Evolutionary conservation across 23 tunicate species (phyloP).

Genomic region (Diplosoma virens): DNA sequence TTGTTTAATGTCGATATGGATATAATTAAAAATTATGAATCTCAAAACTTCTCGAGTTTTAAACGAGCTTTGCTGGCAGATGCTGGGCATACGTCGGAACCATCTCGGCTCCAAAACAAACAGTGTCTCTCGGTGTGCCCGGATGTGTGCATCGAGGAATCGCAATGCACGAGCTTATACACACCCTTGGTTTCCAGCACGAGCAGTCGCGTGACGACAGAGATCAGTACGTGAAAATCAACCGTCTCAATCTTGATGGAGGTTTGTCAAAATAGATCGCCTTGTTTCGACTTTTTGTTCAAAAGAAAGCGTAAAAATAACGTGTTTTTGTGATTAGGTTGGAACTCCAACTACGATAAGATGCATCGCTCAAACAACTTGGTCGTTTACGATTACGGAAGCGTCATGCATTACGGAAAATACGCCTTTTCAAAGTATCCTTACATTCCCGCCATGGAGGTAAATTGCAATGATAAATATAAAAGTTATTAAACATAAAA

Average conservation of each 20-base stretch:
- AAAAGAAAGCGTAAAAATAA: no score
- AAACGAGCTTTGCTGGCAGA: no score
- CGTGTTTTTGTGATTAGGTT: no score
- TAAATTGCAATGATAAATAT: no score
- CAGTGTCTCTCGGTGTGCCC: slow-evolving; percentile 85
- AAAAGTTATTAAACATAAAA: no score
- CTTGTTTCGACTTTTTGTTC: no score
- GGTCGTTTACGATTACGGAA: slow-evolving; percentile 96
- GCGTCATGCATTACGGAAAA: slow-evolving; percentile 96
- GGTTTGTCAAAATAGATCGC: no score
- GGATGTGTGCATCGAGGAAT: slow-evolving; percentile 87
- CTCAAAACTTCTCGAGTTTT: no score
- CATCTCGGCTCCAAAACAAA: slow-evolving; percentile 67
- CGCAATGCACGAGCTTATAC: slow-evolving; percentile 93
- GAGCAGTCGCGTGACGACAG: slow-evolving; percentile 99
- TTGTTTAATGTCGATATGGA: no score
- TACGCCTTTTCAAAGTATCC: slow-evolving; percentile 68
- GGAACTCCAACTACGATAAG: no score
- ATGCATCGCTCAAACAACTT: slow-evolving; percentile 62
- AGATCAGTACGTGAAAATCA: slow-evolving; percentile 80
- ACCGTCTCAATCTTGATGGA: slow-evolving; percentile 66
- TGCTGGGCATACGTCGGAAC: slow-evolving; percentile 96
- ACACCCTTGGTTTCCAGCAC: slow-evolving; percentile 96
- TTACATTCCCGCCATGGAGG: slow-evolving; percentile 91
- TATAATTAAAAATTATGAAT: no score